A percentile compares a stretch with the other conserved stretches of the same genome.
These are phyloP conservation scores for Neogale vison DNA, from an alignment of 2,113 vertebrate genomes.

Conservation along the genomic window DNA sequence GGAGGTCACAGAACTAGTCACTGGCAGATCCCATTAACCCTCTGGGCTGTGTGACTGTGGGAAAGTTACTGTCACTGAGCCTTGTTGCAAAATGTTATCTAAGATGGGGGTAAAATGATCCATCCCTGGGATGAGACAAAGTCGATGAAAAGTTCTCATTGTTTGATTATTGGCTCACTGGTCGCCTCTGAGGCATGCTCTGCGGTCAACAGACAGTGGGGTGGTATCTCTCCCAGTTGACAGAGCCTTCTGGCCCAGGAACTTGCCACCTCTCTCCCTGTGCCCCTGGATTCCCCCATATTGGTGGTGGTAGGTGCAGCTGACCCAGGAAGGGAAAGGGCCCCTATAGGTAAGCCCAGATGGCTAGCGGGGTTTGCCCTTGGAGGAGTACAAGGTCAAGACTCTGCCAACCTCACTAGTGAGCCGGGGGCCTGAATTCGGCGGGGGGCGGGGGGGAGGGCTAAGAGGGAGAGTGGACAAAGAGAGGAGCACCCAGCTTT, in stretches of 20 bases:
- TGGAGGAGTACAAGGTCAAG: not conserved
- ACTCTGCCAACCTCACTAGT: not conserved
- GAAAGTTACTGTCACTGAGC: not conserved
- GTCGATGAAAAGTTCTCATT: not conserved
- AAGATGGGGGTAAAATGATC: not conserved
- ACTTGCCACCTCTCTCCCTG: not conserved
- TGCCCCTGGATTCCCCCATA: not conserved
- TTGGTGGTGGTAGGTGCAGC: too few relatives aligned
- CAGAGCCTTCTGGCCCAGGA: not conserved
- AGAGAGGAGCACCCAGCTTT: not conserved
- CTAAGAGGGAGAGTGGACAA: not conserved
- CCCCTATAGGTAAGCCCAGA: too few relatives aligned
- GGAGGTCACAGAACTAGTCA: not conserved
- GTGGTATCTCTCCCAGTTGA: not conserved
- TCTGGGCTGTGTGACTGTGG: not conserved
- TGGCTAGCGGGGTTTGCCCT: not conserved
- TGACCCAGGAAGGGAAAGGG: not conserved
- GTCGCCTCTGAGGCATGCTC: not conserved
- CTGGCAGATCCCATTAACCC: not conserved
- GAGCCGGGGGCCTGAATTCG: not conserved
- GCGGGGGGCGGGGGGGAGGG: not conserved
- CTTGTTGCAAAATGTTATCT: not conserved
- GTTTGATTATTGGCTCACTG: not conserved
- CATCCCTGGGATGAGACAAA: not conserved
- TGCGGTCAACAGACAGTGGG: not conserved